Percentiles rank a stretch among this genome's conserved stretches.
Evolutionary conservation across 2,797 vertebrate genomes (phyloP).

Genomic region (Muraenolepis orangiensis): DNA sequence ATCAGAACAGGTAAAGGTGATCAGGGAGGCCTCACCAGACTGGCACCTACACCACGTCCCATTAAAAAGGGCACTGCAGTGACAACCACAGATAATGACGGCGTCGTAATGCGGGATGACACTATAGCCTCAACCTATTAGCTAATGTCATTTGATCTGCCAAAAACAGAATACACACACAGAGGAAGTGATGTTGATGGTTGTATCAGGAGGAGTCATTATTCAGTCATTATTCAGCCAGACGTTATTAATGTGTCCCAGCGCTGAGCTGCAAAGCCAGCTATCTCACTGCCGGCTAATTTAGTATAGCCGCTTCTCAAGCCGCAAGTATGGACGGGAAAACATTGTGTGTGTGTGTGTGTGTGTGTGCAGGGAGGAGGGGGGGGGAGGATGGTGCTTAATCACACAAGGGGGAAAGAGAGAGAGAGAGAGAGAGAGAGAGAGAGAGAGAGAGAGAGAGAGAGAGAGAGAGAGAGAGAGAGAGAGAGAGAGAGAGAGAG

Average conservation of each 20-base stretch:
- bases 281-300: neutral
- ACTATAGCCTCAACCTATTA: neutral
- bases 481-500: no score
- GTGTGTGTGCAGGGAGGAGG: no score
- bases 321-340: neutral
- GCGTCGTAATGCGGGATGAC: neutral
- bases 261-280: neutral
- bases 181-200: neutral
- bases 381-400: neutral
- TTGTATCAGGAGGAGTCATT: neutral
- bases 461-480: neutral
- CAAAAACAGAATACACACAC: neutral
- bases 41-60: neutral
- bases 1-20: no score
- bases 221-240: neutral
- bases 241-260: neutral
- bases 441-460: neutral
- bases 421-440: neutral
- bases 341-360: no score
- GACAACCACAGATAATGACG: neutral
- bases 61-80: neutral
- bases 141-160: neutral
- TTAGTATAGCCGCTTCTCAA: neutral
- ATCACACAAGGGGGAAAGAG: neutral
- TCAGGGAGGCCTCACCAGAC: no score